Evolutionary conservation across 2,797 vertebrate genomes (phyloP), one percentile per base, ranked within the genome.

Genomic region (Molossus alvarezi): DNA sequence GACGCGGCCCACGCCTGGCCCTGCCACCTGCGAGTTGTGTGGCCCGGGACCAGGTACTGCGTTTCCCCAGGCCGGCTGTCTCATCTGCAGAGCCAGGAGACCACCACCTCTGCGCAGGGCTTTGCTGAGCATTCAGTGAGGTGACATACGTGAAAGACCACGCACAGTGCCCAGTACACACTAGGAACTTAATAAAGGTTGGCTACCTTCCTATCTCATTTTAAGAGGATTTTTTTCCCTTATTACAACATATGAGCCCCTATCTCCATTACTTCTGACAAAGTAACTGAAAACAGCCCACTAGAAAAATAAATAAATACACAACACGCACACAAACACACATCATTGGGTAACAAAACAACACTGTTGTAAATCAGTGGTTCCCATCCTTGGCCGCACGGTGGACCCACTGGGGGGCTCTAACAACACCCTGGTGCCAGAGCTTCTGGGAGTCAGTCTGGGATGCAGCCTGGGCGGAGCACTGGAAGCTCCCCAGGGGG

Each of bases 261-360:
- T 53, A 89, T 58, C 92, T 92, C 29, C 33, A 91, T 18, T 58
- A 82, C n/a, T 90, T 48, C 88, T 83, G 33, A 95, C 9, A 12
- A 91, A 82, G 69, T 60, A 85, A 87, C 76, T 82, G 87, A 91
- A 95, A 82, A 86, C 29, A 87, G 1, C 15, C 77, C 41, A 79
- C 33, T n/a, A 55, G 67, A 84, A 95, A 76, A 94, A 64, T 5
- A 82, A 64, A 51, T 11, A 67, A 69, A 41, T 25, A 65, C 27
- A 83, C 8, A 60, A 62, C 9, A 55, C 18, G 86, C 29, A 72
- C 53, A 88, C 12, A 33, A 72, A 80, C 69, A 80, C 15, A 72
- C 62, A 81, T 15, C 37, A 76, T 0, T 45, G 12, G 55, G 51
- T 33, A 77, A 82, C 75, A 81, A 95, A 65, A 85, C 53, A 76